phyloP scores from a whole-genome alignment of 2,888 invertebrate species.

The Pherbina coryleti region DNA sequence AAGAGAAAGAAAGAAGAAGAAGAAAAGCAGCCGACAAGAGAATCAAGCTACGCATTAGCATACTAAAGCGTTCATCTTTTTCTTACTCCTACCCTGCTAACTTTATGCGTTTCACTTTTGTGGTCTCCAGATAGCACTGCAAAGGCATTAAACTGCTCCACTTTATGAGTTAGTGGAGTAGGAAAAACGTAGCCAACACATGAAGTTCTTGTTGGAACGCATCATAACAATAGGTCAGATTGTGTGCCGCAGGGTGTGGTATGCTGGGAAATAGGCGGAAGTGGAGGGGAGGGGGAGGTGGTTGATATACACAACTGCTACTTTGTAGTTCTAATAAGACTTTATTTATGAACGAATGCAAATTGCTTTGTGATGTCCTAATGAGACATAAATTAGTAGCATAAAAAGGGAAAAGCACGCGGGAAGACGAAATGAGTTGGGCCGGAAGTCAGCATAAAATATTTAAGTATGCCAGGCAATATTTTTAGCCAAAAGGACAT shows the following conservation, averaged over 20 bases:
- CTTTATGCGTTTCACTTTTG: neutral
- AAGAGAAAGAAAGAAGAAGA: neutral
- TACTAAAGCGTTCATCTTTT: neutral
- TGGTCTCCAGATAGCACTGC: neutral
- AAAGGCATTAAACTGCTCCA: constrained; percentile 20
- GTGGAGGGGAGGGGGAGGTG: too few relatives aligned
- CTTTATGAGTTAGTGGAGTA: neutral
- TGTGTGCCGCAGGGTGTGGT: neutral
- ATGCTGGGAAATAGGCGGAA: too few relatives aligned
- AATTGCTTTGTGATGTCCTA: constrained; percentile 18
- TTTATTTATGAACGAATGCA: constrained; percentile 22
- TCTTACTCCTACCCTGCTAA: neutral
- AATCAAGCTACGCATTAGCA: neutral
- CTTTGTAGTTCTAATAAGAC: neutral
- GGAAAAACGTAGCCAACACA: constrained; percentile 3
- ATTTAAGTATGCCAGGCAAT: neutral
- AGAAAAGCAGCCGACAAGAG: neutral
- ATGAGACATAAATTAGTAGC: constrained; percentile 18
- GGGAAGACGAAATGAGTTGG: neutral
- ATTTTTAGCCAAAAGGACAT: too few relatives aligned
- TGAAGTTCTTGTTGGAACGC: neutral
- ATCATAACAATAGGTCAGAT: neutral
- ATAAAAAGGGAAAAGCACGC: neutral
- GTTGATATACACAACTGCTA: too few relatives aligned
- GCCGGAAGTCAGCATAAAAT: constrained; percentile 10